phyloP scores from a whole-genome alignment of 2,113 vertebrate genomes.

The Entomyzon cyanotis region DNA sequence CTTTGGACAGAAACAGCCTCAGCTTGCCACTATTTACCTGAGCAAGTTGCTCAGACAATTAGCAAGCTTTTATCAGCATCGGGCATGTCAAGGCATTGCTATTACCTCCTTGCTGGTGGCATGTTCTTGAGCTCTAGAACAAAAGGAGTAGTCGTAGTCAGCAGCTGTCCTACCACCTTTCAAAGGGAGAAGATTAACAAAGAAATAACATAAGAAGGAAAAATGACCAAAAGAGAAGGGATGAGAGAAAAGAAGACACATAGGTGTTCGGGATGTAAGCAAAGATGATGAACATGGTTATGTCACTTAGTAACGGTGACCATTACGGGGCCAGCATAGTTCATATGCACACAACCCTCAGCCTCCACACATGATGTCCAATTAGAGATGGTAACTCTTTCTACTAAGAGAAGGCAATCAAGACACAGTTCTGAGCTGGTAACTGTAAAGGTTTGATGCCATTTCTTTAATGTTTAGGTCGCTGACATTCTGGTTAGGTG shows the following conservation, averaged over 20 bases:
- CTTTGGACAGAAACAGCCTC: not conserved
- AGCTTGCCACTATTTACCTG: not conserved
- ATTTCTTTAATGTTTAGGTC: not conserved
- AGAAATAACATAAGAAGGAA: not conserved
- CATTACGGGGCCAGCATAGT: not conserved
- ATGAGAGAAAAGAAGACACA: not conserved
- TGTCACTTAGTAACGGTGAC: not conserved
- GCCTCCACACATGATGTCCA: not conserved
- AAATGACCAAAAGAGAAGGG: not conserved
- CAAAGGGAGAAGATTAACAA: not conserved
- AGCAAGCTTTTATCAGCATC: not conserved
- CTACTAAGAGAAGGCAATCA: not conserved
- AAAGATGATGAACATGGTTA: not conserved
- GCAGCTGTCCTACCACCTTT: not conserved
- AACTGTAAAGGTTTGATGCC: not conserved
- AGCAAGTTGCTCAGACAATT: not conserved
- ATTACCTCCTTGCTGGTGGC: not conserved
- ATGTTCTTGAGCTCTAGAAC: not conserved
- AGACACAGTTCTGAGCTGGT: not conserved
- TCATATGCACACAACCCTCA: not conserved
- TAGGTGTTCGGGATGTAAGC: not conserved
- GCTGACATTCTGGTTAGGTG: not conserved
- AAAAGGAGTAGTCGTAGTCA: accelerated
- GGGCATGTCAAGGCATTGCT: not conserved
- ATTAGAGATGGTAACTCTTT: not conserved